A percentile compares a stretch with the other conserved stretches of the same genome.
Conservation (phyloP, 2,888 invertebrate species). For the Stenoptilia bipunctidactyla region DNA sequence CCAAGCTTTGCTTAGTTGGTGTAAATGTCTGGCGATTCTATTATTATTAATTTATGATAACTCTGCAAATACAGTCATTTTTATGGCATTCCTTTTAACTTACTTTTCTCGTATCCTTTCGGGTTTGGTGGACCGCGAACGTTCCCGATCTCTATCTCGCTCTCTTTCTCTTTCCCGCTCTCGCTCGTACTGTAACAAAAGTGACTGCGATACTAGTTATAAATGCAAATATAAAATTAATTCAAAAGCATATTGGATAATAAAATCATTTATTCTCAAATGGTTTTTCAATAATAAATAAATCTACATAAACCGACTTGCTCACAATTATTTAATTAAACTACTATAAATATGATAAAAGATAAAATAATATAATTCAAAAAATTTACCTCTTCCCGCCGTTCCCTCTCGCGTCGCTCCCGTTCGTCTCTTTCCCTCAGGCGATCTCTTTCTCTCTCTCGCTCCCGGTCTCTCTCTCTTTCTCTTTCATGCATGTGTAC, state of each 20-base stretch:
- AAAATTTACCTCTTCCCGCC: constrained; percentile 53
- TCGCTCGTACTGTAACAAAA: constrained; percentile 42
- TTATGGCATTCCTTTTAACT: no score
- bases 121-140: constrained; percentile 71
- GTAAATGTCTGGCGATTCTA: no score
- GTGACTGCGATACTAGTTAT: no score
- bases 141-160: constrained; percentile 65
- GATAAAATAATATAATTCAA: no score
- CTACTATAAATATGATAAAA: no score
- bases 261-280: no score
- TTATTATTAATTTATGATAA: neutral
- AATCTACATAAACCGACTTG: no score
- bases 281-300: no score
- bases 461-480: constrained; percentile 51
- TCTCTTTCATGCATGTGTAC: constrained; percentile 48
- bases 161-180: constrained; percentile 36
- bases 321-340: no score
- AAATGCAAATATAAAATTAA: no score
- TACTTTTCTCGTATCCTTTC: constrained; percentile 74
- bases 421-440: constrained; percentile 42
- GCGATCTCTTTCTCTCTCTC: constrained; percentile 31
- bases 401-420: constrained; percentile 37
- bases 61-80: neutral
- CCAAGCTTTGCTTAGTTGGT: no score
- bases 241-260: no score